These are phyloP conservation scores for Pongo abelii DNA, from an alignment of 2,113 vertebrate genomes.

Conservation along the genomic window DNA sequence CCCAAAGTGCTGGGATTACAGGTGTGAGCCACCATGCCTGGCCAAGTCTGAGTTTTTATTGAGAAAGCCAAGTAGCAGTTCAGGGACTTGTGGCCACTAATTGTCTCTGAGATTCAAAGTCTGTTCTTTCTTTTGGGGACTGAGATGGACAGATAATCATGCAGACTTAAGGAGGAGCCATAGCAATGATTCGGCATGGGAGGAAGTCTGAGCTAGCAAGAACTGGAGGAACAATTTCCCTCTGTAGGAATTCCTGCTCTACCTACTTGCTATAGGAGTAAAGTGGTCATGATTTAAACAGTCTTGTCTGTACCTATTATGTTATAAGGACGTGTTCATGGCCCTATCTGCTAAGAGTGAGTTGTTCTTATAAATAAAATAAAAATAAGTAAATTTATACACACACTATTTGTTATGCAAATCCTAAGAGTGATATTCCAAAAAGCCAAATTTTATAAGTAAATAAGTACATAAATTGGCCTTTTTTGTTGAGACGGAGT, in stretches of 20 bases:
- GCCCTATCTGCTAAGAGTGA: too few relatives aligned
- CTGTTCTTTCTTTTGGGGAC: not conserved
- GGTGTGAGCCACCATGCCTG: too few relatives aligned
- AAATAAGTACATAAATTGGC: not conserved
- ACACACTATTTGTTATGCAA: too few relatives aligned
- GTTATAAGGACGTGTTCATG: not conserved
- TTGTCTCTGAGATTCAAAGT: not conserved
- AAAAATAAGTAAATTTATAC: too few relatives aligned
- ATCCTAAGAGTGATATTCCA: not conserved
- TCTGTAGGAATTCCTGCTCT: not conserved
- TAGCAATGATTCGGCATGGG: not conserved
- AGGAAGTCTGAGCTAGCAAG: not conserved
- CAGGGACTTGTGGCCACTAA: not conserved
- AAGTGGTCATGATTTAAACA: not conserved
- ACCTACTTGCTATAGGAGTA: not conserved
- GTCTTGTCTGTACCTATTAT: not conserved
- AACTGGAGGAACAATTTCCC: not conserved
- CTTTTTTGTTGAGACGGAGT: too few relatives aligned
- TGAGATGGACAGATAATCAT: not conserved
- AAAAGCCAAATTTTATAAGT: not conserved
- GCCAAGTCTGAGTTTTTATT: not conserved
- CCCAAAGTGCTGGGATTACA: too few relatives aligned
- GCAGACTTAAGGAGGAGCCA: not conserved
- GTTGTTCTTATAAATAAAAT: too few relatives aligned
- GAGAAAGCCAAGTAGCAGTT: not conserved